Conservation (phyloP, 2,113 vertebrate species). For the Anarhynchus alexandrinus region DNA sequence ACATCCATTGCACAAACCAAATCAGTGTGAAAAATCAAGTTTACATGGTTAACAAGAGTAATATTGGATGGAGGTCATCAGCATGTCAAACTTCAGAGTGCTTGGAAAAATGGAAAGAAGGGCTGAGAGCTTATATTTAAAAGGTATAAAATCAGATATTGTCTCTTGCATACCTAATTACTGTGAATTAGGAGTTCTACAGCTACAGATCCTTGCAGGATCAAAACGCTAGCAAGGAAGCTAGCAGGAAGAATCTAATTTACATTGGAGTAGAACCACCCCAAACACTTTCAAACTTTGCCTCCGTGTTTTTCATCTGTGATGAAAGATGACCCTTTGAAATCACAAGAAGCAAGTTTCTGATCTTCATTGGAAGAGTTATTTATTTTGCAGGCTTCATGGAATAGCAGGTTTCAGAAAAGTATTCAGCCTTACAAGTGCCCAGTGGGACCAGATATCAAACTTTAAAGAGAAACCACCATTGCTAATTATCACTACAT, state of each 20-base stretch:
- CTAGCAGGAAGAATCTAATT: background rate
- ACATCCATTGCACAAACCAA: background rate
- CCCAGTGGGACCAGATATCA: background rate
- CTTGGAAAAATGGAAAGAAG: background rate
- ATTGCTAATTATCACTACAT: background rate
- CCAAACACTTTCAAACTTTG: background rate
- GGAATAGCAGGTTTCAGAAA: background rate
- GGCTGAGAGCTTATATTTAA: background rate
- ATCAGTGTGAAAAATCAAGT: conserved; percentile 18
- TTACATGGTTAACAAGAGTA: background rate
- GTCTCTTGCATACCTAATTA: background rate
- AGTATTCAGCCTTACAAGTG: background rate
- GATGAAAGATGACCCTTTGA: background rate
- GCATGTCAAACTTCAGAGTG: background rate
- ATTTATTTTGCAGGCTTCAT: background rate
- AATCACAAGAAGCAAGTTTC: background rate
- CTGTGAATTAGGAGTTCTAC: background rate
- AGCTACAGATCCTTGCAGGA: background rate
- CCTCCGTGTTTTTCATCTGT: background rate
- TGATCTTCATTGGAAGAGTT: background rate
- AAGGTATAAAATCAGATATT: background rate
- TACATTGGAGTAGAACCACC: background rate
- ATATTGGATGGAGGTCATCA: background rate
- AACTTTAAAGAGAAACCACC: background rate
- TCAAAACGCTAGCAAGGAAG: background rate